These are phyloP conservation scores for Sebastes aleutianus DNA, from an alignment of 2,797 vertebrate species.

Conservation along the genomic window DNA sequence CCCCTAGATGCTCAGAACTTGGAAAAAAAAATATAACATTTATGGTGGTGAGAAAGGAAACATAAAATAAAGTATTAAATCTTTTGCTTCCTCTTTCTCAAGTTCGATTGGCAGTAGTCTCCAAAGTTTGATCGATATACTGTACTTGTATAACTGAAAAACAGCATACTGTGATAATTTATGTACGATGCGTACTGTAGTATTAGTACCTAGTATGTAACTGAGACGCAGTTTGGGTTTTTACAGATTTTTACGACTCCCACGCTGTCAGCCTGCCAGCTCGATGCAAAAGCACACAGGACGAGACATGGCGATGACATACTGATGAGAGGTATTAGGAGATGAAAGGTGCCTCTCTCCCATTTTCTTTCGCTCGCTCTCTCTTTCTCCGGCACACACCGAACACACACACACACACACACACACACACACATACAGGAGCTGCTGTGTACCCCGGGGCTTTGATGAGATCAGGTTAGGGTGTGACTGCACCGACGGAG, in stretches of 20 bases:
- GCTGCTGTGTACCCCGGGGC: conserved; percentile 42
- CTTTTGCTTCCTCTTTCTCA: not conserved
- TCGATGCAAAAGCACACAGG: conserved; percentile 32
- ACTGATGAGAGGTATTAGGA: conserved; percentile 53
- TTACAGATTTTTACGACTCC: conserved; percentile 4
- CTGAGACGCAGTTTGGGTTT: not conserved
- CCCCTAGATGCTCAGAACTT: not conserved
- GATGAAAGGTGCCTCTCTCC: conserved; percentile 59
- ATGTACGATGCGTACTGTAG: not conserved
- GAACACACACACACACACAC: not conserved
- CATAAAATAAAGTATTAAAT: no score
- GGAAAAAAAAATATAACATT: not conserved
- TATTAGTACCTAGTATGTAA: not conserved
- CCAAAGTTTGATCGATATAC: not conserved
- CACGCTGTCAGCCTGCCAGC: conserved; percentile 51
- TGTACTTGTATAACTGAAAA: not conserved
- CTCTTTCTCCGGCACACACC: conserved; percentile 3
- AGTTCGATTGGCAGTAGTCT: not conserved
- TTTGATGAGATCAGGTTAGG: conserved; percentile 71
- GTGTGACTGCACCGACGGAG: conserved; percentile 63
- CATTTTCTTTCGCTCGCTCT: conserved; percentile 27
- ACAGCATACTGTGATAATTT: not conserved
- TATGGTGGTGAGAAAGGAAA: not conserved
- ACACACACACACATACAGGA: conserved; percentile 33
- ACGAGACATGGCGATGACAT: conserved; percentile 52